Base-by-base conservation (phyloP, 1,140 invertebrate species). In the Metaphire vulgaris region DNA sequence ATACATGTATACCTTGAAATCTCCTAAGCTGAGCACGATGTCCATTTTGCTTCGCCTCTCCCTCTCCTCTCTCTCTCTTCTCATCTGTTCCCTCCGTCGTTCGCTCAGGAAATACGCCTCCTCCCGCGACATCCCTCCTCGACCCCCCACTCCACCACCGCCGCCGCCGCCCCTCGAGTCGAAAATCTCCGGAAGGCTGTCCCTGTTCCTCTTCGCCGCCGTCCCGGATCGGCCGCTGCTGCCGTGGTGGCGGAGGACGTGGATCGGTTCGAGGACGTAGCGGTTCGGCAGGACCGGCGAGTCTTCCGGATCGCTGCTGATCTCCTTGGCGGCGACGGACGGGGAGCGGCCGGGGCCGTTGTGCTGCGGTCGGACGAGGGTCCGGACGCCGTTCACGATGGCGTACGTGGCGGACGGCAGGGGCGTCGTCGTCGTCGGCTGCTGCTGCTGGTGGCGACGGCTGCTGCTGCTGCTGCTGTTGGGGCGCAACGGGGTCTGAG, bases 1-100 rank as follows among this genome's bases (percentile, higher is more conserved):
- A n/a, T n/a, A n/a, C n/a, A n/a, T n/a, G n/a, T n/a, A n/a, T n/a
- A 99, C 96, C 93, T 96, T 96, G 80, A 99, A 92, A 79, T 86
- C 85, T 32, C 82, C 83, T 21, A 85, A 78, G 30, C 84, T 83
- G 69, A 86, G 83, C 6, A 82, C 81, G 70, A 86, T 81, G 79
- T 86, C 85, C 41, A 83, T 83, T 66, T 84, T 82, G 74, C 81
- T 75, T 65, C 84, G 79, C 69, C 83, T 77, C 77, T 98, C 96
- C 74, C 92, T 91, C 85, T 97, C 92, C 85, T 98, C 95, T 81
- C 92, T 90, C 87, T 96, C 91, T 78, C 92, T 89, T 80, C 96
- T 90, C 72, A 97, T 89, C 86, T 97, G 95, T 86, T 99, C 96
- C 77, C 97, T 90, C 74, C 96, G 90, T 78, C 94, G 92, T 74